Conservation (phyloP, 2,797 vertebrate genomes). For the Hapalemur alaotrensis region DNA sequence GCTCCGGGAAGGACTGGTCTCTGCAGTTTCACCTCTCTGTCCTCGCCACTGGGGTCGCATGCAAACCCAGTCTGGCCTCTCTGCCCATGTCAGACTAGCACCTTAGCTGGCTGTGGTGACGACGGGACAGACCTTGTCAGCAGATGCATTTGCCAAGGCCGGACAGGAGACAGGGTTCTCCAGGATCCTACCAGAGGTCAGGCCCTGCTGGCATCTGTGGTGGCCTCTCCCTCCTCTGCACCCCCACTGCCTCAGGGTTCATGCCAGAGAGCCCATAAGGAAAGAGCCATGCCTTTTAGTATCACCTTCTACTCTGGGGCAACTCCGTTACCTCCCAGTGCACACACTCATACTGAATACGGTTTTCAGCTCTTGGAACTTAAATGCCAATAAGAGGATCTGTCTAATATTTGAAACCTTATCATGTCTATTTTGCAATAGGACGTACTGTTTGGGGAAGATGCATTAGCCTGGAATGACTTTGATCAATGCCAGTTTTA, state of each 20-base stretch:
- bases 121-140: too few relatives aligned
- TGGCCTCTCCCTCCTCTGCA: neutral
- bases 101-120: neutral
- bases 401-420: neutral
- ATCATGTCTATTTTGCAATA: neutral
- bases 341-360: neutral
- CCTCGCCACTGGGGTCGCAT: neutral
- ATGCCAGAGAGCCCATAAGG: accelerated
- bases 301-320: neutral
- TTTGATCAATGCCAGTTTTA: neutral
- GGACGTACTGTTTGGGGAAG: neutral
- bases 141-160: accelerated
- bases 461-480: neutral
- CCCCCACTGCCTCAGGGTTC: neutral
- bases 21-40: neutral
- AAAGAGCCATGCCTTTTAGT: neutral
- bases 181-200: neutral
- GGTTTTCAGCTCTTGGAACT: neutral
- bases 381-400: neutral
- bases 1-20: neutral
- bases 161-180: neutral
- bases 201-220: neutral
- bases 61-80: neutral
- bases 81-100: neutral
- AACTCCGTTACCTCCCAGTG: neutral